Evolutionary conservation across 2,797 vertebrate species (phyloP), one percentile per base, ranked within the genome.

Genomic region (Fistularia tabacaria): DNA sequence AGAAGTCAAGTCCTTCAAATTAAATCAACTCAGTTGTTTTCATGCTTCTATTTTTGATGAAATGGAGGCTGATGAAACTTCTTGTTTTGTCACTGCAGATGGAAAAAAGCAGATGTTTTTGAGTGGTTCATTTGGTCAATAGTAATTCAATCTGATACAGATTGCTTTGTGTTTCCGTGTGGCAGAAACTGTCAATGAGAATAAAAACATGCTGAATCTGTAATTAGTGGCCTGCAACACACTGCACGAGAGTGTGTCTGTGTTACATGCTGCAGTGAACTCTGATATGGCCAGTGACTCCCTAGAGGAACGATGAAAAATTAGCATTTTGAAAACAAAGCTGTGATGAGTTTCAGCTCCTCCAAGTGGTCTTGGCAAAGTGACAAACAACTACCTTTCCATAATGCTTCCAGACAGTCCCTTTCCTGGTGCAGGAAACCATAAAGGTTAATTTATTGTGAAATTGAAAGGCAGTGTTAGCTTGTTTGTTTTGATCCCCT

Each of bases 41-140:
- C 25, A 25, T 47, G 36, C 11, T 49, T 6, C 49, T 8, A 5
- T 7, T 7, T 37, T 36, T 59, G 54, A 57, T 66, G 68, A 77
- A 64, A 41, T n/a, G 7, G 36, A 53, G 45, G 6, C 37, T 7
- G 7, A 4, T 7, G n/a, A 13, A 1, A 3, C 2, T 8, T 40
- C 9, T 13, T 14, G 48, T 0, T 39, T 6, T 58, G 48, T 14
- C 42, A 9, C 36, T 49, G 54, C 51, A 50, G 59, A 50, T 63
- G 76, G 69, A 49, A 43, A 63, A 73, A 80, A 7, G 7, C 54
- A 64, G 81, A 87, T 81, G 74, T 76, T 46, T 59, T 48, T 54
- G 10, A 7, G 37, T 25, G 51, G 14, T 59, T 64, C 1, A 1
- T 38, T 49, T 36, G 6, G 59, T 77, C 65, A 62, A 48, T 69